These are phyloP conservation scores for Equus przewalskii DNA, from an alignment of 2,113 vertebrate genomes.

Conservation along the genomic window DNA sequence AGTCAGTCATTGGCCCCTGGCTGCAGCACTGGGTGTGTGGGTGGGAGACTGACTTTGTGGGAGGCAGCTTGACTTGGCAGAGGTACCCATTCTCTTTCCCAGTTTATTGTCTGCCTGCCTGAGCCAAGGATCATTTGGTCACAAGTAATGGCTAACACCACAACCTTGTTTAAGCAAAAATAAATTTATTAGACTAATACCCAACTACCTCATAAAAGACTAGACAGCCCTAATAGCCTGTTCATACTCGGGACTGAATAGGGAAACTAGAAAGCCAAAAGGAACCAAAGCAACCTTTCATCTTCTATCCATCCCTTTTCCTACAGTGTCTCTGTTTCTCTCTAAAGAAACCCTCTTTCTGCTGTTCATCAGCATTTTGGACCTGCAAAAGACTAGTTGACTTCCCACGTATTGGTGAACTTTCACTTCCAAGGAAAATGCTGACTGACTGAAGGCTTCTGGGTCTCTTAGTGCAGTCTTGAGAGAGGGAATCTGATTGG, in stretches of 20 bases:
- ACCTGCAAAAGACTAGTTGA: not conserved
- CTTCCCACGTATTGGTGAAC: not conserved
- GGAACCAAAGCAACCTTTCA: not conserved
- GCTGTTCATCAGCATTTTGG: not conserved
- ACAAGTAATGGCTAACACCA: not conserved
- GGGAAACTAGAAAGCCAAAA: not conserved
- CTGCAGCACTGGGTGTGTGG: fast-evolving
- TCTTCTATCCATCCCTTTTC: not conserved
- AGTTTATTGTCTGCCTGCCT: not conserved
- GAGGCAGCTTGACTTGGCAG: not conserved
- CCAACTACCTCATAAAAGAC: not conserved
- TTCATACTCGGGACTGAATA: not conserved
- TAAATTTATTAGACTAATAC: not conserved
- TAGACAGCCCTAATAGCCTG: not conserved
- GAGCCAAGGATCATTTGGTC: not conserved
- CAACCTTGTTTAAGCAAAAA: not conserved
- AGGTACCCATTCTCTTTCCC: not conserved
- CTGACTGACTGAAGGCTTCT: not conserved
- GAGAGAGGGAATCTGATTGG: not conserved
- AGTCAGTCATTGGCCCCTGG: not conserved
- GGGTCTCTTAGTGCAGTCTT: not conserved
- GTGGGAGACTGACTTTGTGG: not conserved
- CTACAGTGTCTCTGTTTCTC: not conserved
- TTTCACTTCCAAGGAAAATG: not conserved
- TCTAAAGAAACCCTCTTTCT: not conserved